These are phyloP conservation scores for Notolabrus celidotus DNA, from an alignment of 2,797 vertebrate genomes.

Conservation along the genomic window DNA sequence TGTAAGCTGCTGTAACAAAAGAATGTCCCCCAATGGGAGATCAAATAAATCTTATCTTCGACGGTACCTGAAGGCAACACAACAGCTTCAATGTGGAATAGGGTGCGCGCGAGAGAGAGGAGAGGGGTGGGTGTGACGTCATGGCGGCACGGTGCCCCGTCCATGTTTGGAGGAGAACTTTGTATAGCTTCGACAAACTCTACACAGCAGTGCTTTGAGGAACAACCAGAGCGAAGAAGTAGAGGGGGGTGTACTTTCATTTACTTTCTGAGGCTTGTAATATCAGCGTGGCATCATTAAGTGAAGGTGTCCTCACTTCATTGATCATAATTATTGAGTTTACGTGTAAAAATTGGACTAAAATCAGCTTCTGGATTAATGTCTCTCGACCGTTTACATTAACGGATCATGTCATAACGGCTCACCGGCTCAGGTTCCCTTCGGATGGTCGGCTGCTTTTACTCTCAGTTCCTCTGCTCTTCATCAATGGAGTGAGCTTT, in stretches of 20 bases:
- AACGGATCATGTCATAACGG: constrained; percentile 4
- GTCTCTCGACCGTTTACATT: neutral
- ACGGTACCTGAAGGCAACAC: constrained; percentile 35
- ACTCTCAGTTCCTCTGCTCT: neutral
- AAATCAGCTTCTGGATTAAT: neutral
- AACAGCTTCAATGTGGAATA: neutral
- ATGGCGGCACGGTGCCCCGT: constrained; percentile 73
- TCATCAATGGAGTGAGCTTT: neutral
- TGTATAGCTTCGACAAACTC: constrained; percentile 49
- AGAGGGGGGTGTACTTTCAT: neutral
- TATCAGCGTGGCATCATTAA: neutral
- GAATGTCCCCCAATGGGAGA: no score
- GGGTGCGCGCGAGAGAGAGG: constrained; percentile 2
- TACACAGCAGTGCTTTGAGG: neutral
- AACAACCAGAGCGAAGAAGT: neutral
- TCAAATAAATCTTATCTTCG: no score
- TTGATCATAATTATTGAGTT: neutral
- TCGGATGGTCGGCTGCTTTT: neutral
- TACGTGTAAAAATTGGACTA: neutral
- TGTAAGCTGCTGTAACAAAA: no score
- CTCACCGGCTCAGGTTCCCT: no score
- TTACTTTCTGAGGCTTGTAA: neutral
- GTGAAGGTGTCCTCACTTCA: neutral
- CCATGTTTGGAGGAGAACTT: constrained; percentile 74
- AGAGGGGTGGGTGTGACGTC: constrained; percentile 76